Evolutionary conservation across 2,888 invertebrate species (phyloP).

Genomic region (Patella depressa): DNA sequence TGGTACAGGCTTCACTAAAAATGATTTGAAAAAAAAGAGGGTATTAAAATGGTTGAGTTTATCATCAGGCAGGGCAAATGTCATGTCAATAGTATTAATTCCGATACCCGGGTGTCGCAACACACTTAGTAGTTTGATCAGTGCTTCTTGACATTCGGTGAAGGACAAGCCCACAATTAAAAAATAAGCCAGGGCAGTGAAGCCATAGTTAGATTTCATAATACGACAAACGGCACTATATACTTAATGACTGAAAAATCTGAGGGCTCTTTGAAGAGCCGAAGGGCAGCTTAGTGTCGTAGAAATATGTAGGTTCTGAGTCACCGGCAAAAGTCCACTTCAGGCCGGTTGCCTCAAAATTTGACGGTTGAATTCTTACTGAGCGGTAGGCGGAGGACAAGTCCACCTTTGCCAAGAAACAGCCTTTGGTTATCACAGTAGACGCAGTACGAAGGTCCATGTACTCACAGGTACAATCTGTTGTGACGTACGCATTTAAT

Average conservation of each 20-base stretch:
- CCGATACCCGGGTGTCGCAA: neutral
- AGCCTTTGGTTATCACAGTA: neutral
- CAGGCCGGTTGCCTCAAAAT: constrained; percentile 16
- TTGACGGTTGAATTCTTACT: constrained; percentile 13
- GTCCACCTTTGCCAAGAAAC: neutral
- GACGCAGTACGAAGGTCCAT: neutral
- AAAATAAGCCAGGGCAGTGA: neutral
- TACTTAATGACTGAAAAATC: neutral
- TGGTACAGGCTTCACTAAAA: too few relatives aligned
- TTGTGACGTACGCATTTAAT: neutral
- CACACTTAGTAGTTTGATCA: neutral
- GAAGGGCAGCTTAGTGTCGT: neutral
- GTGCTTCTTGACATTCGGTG: neutral
- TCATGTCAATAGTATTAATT: neutral
- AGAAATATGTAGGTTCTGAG: neutral
- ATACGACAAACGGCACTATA: neutral
- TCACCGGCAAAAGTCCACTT: neutral
- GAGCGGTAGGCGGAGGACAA: constrained; percentile 12
- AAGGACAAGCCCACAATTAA: neutral
- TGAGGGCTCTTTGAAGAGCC: neutral
- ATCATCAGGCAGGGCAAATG: neutral
- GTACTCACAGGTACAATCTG: neutral
- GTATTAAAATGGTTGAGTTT: neutral
- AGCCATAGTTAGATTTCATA: neutral
- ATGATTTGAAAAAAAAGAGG: too few relatives aligned